Percentiles rank a stretch among this genome's conserved stretches.
Conservation (phyloP, 2,797 vertebrate species). For the Lophotriccus pileatus region DNA sequence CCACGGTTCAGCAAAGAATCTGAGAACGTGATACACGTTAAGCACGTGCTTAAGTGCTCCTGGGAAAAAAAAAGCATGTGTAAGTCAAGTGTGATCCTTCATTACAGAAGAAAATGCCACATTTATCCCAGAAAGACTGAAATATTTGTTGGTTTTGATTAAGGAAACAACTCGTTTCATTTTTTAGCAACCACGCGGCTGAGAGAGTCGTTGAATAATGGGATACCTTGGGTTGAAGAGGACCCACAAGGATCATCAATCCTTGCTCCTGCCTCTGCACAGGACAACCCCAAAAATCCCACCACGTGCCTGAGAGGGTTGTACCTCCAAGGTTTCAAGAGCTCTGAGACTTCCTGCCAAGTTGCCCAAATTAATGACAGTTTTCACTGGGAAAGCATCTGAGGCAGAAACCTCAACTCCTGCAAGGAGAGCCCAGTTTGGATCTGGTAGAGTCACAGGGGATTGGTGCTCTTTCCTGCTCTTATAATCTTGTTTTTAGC, state of each 20-base stretch:
- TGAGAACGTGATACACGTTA: background rate
- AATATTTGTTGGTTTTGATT: background rate
- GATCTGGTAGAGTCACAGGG: too few species aligned
- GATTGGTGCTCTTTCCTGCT: background rate
- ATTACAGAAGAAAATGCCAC: background rate
- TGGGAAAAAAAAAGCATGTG: background rate
- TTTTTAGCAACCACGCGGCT: background rate
- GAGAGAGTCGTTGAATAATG: background rate
- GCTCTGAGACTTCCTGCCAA: background rate
- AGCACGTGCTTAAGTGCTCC: background rate
- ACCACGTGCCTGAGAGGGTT: background rate
- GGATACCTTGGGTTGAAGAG: background rate
- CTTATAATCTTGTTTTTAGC: background rate
- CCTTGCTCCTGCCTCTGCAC: background rate
- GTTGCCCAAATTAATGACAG: background rate
- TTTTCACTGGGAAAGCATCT: background rate
- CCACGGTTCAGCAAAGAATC: background rate
- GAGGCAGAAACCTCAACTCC: background rate
- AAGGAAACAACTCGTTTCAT: background rate
- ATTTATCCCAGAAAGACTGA: background rate
- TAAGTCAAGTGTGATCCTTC: background rate
- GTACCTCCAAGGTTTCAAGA: background rate
- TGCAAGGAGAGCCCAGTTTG: background rate
- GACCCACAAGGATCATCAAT: background rate
- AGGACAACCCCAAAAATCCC: background rate